Conservation (phyloP, 2,888 invertebrate genomes). For the Ceriagrion tenellum region DNA sequence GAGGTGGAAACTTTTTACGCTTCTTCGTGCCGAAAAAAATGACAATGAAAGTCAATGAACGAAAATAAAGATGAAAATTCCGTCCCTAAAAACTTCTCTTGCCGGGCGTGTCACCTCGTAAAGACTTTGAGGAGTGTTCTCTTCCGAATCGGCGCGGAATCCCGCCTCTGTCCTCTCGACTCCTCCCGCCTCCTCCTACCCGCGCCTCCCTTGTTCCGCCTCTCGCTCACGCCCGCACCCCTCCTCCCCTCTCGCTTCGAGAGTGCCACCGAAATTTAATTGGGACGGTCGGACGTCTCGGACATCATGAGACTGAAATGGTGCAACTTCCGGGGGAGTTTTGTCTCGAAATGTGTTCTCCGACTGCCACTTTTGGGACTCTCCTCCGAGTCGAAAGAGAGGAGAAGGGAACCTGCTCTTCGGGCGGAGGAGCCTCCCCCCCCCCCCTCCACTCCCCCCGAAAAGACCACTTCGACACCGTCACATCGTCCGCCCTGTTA, state of each 20-base stretch:
- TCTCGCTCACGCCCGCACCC: background rate
- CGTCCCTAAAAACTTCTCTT: background rate
- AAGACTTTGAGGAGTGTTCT: background rate
- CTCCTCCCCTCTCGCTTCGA: background rate
- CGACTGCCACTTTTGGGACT: constrained; percentile 30
- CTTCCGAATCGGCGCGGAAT: constrained; percentile 12
- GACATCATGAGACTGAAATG: constrained; percentile 61
- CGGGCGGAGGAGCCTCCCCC: background rate
- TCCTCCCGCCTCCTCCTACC: background rate
- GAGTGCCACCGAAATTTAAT: constrained; percentile 13
- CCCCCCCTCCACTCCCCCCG: background rate
- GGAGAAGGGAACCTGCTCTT: background rate
- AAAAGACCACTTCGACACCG: no score
- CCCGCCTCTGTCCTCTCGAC: background rate
- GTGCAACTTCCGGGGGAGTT: constrained; percentile 43
- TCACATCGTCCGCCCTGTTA: background rate
- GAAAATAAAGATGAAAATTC: constrained; percentile 4
- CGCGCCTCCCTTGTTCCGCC: background rate
- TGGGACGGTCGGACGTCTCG: constrained; percentile 46
- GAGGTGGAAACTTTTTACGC: constrained; percentile 51
- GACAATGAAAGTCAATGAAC: constrained; percentile 39
- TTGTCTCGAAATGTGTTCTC: constrained; percentile 43
- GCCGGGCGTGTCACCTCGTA: background rate
- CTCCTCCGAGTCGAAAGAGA: background rate
- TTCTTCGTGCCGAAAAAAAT: constrained; percentile 9